These are phyloP conservation scores for Ypsolopha sequella DNA, from an alignment of 2,888 invertebrate species.

Conservation along the genomic window DNA sequence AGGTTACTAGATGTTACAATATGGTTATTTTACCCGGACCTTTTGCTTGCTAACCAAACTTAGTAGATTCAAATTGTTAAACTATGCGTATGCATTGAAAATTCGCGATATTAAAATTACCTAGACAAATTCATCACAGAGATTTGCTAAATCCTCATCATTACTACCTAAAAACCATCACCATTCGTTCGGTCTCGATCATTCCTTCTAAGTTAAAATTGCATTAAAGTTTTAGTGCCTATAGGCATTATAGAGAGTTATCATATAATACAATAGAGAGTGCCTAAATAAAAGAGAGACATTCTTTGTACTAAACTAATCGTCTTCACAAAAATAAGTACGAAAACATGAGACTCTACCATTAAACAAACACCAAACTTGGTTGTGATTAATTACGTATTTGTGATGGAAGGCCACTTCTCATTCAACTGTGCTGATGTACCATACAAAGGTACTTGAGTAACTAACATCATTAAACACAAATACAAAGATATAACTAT, in stretches of 20 bases:
- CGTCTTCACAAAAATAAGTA: slow-evolving; percentile 56
- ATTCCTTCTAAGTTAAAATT: slow-evolving; percentile 34
- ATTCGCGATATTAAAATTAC: slow-evolving; percentile 39
- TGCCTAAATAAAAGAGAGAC: slow-evolving; percentile 66
- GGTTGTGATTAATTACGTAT: slow-evolving; percentile 52
- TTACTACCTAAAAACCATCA: slow-evolving; percentile 41
- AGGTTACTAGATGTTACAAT: slow-evolving; percentile 15
- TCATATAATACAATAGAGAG: slow-evolving; percentile 59
- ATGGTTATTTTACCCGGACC: slow-evolving; percentile 21
- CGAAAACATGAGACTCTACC: slow-evolving; percentile 56
- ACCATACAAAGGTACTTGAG: not conserved
- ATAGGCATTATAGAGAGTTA: slow-evolving; percentile 14
- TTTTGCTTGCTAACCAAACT: slow-evolving; percentile 24
- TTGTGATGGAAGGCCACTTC: slow-evolving; percentile 36
- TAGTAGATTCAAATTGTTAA: not conserved
- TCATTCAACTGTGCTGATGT: not conserved
- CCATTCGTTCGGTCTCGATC: slow-evolving; percentile 42
- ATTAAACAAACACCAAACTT: slow-evolving; percentile 21
- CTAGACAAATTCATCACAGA: slow-evolving; percentile 65
- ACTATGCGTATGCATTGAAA: slow-evolving; percentile 38
- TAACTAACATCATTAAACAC: not conserved
- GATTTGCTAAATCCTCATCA: slow-evolving; percentile 50
- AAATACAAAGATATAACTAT: slow-evolving; percentile 1
- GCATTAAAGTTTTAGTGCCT: slow-evolving; percentile 42
- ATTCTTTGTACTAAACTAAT: slow-evolving; percentile 64